These are phyloP conservation scores for Lepetodrilus schrolli DNA, from an alignment of 2,888 invertebrate genomes.

Conservation along the genomic window DNA sequence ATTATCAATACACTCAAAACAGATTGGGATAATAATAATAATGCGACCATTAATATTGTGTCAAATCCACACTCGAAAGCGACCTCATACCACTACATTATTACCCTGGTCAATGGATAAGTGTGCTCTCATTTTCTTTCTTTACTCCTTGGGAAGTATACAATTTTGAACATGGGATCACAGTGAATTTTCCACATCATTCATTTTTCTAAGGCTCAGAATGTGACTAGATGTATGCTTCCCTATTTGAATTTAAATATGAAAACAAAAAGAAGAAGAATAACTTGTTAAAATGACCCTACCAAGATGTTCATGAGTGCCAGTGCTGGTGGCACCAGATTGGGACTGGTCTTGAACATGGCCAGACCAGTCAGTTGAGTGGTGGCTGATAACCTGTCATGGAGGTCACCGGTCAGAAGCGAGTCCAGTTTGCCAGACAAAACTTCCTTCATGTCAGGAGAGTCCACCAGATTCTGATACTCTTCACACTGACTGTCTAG, in stretches of 20 bases:
- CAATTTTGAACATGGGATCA: background rate
- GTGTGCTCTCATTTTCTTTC: background rate
- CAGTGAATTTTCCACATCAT: background rate
- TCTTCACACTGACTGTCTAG: background rate
- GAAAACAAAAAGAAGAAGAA: background rate
- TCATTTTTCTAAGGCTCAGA: no score
- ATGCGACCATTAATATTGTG: background rate
- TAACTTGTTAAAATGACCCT: background rate
- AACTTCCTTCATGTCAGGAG: conserved; percentile 18
- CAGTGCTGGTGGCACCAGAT: background rate
- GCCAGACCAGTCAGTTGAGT: background rate
- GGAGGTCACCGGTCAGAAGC: background rate
- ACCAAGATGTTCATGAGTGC: background rate
- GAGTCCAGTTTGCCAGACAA: background rate
- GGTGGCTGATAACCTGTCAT: background rate
- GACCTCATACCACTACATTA: background rate
- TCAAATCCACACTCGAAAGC: background rate
- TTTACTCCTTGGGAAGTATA: background rate
- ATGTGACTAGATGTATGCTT: no score
- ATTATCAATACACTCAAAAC: background rate
- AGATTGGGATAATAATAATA: background rate
- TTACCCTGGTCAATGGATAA: background rate
- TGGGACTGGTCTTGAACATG: background rate
- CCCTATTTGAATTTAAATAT: no score
- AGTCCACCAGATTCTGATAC: conserved; percentile 8